phyloP scores from a whole-genome alignment of 1,140 invertebrate species.

The Drosophila azteca region DNA sequence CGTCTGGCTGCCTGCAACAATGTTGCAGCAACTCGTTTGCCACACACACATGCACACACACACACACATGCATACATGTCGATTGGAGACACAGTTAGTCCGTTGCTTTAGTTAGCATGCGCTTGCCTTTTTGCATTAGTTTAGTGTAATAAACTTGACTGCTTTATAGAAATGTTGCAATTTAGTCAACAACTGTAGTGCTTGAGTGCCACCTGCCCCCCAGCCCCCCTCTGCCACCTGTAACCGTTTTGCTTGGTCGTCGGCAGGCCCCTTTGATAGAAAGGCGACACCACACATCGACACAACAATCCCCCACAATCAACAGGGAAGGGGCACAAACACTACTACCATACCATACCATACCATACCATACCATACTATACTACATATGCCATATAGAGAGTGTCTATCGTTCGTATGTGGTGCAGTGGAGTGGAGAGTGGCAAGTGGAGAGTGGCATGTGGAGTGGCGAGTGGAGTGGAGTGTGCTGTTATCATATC shows the following conservation, averaged over 20 bases:
- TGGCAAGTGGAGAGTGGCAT: too few relatives aligned
- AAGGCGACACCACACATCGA: too few relatives aligned
- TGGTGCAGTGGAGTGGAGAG: conserved; percentile 2
- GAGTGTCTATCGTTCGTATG: too few relatives aligned
- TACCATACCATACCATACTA: too few relatives aligned
- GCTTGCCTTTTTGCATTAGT: conserved; percentile 59
- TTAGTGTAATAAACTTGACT: conserved; percentile 68
- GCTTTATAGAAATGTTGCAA: conserved; percentile 71
- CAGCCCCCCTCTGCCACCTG: too few relatives aligned
- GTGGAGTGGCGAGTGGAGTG: conserved; percentile 18
- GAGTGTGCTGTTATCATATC: conserved; percentile 72
- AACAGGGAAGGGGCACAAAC: too few relatives aligned
- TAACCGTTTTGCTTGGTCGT: neutral
- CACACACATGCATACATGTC: conserved; percentile 8
- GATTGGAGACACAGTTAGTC: conserved; percentile 47
- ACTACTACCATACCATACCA: too few relatives aligned
- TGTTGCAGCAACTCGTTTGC: conserved; percentile 68
- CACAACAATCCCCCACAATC: too few relatives aligned
- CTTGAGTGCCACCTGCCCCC: conserved; percentile 3
- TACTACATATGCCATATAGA: too few relatives aligned
- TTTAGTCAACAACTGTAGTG: conserved; percentile 48
- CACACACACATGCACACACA: conserved; percentile 14
- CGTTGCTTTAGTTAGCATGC: conserved; percentile 7
- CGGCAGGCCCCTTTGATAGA: too few relatives aligned
- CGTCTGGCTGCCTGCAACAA: conserved; percentile 43